These are phyloP conservation scores for Graptemys geographica DNA, from an alignment of 2,797 vertebrate genomes.

Conservation along the genomic window DNA sequence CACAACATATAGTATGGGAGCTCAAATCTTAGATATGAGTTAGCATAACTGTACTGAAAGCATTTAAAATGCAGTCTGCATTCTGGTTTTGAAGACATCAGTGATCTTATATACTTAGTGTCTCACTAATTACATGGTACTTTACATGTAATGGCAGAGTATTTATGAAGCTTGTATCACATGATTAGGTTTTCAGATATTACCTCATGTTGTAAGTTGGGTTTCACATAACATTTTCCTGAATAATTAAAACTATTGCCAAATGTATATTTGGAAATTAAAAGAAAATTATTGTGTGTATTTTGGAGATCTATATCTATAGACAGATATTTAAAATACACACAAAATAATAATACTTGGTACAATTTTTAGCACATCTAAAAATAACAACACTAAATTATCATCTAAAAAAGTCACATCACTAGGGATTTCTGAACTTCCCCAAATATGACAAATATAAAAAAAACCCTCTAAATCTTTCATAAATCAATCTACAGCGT, in stretches of 20 bases:
- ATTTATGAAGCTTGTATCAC: not conserved
- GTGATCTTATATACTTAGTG: not conserved
- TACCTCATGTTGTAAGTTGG: not conserved
- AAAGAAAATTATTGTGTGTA: not conserved
- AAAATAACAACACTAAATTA: not conserved
- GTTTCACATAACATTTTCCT: not conserved
- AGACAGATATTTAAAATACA: not conserved
- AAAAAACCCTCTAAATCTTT: not conserved
- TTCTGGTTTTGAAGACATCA: not conserved
- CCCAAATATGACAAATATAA: not conserved
- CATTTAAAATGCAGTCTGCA: accelerated
- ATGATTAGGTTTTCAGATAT: not conserved
- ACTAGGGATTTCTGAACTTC: not conserved
- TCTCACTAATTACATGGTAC: not conserved
- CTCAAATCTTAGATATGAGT: not conserved
- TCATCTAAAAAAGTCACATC: not conserved
- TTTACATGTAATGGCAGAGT: not conserved
- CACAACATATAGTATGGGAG: too few species aligned
- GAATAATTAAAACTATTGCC: not conserved
- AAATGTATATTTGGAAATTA: not conserved
- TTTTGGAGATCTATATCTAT: accelerated
- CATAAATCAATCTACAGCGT: not conserved
- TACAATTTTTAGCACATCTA: not conserved
- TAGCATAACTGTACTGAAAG: not conserved
- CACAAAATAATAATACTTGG: not conserved